Evolutionary conservation across 1,140 invertebrate species (phyloP).

Genomic region (Drosophila suzukii): DNA sequence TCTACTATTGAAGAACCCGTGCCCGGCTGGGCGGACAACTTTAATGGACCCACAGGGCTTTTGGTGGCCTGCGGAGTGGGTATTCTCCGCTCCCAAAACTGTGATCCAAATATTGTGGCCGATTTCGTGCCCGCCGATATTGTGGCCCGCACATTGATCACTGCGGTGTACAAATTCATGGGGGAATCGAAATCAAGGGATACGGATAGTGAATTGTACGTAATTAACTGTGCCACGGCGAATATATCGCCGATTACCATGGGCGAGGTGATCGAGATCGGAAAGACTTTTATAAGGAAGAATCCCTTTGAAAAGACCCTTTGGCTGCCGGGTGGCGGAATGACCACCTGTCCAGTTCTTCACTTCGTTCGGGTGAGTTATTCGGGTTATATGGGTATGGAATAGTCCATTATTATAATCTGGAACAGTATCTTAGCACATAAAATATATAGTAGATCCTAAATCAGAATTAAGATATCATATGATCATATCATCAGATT

Average conservation of each 20-base stretch:
- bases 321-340: slow-evolving; percentile 87
- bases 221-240: slow-evolving; percentile 89
- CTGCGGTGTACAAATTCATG: slow-evolving; percentile 88
- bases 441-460: too few species aligned
- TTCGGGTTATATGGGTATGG: neutral
- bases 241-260: slow-evolving; percentile 89
- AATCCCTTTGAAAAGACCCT: slow-evolving; percentile 89
- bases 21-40: slow-evolving; percentile 96
- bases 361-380: slow-evolving; percentile 85
- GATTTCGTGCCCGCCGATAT: slow-evolving; percentile 96
- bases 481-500: neutral
- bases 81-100: slow-evolving; percentile 90
- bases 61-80: slow-evolving; percentile 88
- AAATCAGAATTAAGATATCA: neutral
- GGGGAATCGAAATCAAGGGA: slow-evolving; percentile 1
- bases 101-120: slow-evolving; percentile 87
- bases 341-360: slow-evolving; percentile 85
- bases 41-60: slow-evolving; percentile 95
- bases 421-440: too few species aligned
- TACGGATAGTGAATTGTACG: slow-evolving; percentile 79
- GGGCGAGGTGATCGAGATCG: slow-evolving; percentile 86
- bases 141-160: slow-evolving; percentile 92
- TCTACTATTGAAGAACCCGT: slow-evolving; percentile 88
- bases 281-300: slow-evolving; percentile 85
- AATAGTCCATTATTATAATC: neutral